Evolutionary conservation across 2,888 invertebrate genomes (phyloP), one percentile per base, ranked within the genome.

Genomic region (Cephus pulcher): DNA sequence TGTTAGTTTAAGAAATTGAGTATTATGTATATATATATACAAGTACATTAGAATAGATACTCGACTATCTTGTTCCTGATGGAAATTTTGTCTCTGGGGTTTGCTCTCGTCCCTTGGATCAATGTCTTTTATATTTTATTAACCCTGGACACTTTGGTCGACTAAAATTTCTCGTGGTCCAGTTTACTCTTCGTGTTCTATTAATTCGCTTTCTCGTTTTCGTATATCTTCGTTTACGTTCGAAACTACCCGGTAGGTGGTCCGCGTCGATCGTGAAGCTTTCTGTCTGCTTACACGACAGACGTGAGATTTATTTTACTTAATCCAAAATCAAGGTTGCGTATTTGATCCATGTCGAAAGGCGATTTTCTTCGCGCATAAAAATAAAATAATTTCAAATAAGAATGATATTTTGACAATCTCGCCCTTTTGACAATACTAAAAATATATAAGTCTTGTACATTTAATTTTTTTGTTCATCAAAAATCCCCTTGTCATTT

Each of bases 401-500:
- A 23, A 23, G 1, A 56, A 15, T 23, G 56, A 9, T 1, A 9
- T 56, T 56, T 56, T 23, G 56, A 23, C 23, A 23, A 56, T 23
- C 9, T 6, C 40, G 15, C 0, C 0, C 1, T 23, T 56, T 23
- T 2, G 56, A 56, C 1, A 40, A 6, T 40, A 40, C 6, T 15
- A 40, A 4, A 40, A 40, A 40, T 15, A 4, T 15, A 1, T 4
- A 6, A 4, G 4, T 40, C 4, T 4, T 15, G 12, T 12, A 15
- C 0, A 4, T 12, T 40, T 15, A 0, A 15, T 15, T 15, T 12
- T 15, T 37, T 12, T 4, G 0, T 37, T 4, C 0, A 15, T 15
- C 40, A 40, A 4, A 40, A 4, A 40, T 40, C 4, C 15, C 4
- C 4, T 37, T 12, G 1, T 1, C 15, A 40, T 40, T 40, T 40